Evolutionary conservation across 2,888 invertebrate genomes (phyloP), one percentile per base, ranked within the genome.

Genomic region (Eupithecia inturbata): DNA sequence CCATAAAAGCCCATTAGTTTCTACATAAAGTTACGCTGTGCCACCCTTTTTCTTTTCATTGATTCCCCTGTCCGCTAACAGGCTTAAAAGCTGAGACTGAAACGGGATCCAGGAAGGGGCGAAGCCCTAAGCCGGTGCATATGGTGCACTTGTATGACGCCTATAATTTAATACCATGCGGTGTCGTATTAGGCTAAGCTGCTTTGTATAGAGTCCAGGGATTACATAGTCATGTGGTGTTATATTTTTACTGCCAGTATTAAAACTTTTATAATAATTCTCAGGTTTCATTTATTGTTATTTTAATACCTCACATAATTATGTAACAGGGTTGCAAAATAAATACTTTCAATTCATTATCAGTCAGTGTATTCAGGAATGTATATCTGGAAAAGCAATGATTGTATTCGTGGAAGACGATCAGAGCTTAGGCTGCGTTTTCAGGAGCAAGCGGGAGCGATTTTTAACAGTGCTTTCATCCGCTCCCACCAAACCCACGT

Each of bases 41-140:
- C 39, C 36, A 66, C 12, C 66, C 64, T 39, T 66, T 66, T 26
- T 39, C 14, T 66, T 66, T 72, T 53, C 60, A 26, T 28, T 39
- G 53, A n/a, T 39, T 72, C 70, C 75, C 70, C 70, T 70, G 28
- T 57, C 70, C 39, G 53, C 66, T 76, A 76, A 76, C 68, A 71
- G 71, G 73, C 31, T 76, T 76, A 76, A 19, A 26, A 53, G 76
- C 76, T 76, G 73, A 76, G 76, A 76, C 76, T 62, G 76, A 73
- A 76, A 76, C 76, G 68, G 76, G 73, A 76, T 73, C 67, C 68
- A 39, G 22, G 73, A 68, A 66, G 49, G 68, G 67, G 67, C 14
- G 75, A 76, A 76, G 76, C 76, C 73, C 68, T 33, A 36, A 68
- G 26, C 31, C 70, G 6, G 10, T 76, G 76, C 76, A 76, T 73